phyloP scores from a whole-genome alignment of 2,797 vertebrate species.

The Sandelia bainsii region DNA sequence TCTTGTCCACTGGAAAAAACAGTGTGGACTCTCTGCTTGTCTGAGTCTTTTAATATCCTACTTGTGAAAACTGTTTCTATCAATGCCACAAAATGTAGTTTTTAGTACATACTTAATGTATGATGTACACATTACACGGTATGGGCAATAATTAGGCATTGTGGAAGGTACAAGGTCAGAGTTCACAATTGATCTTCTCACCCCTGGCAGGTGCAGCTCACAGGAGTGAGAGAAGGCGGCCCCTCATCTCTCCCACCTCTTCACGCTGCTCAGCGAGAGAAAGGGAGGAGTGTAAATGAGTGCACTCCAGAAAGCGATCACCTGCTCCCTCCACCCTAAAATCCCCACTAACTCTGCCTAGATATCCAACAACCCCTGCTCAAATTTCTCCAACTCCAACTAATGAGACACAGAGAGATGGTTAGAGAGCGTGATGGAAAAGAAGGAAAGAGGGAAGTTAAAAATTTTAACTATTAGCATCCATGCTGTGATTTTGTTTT shows the following conservation, averaged over 20 bases:
- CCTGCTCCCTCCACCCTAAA: constrained; percentile 86
- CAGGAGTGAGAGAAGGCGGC: constrained; percentile 83
- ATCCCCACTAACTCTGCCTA: constrained; percentile 73
- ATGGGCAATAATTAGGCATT: constrained; percentile 63
- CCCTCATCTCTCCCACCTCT: constrained; percentile 87
- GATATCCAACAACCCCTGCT: constrained; percentile 69
- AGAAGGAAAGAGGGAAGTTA: constrained; percentile 39
- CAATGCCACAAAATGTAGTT: constrained; percentile 16
- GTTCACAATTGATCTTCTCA: constrained; percentile 81
- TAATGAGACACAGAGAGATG: constrained; percentile 51
- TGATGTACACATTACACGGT: constrained; percentile 72
- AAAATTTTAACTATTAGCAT: constrained; percentile 63
- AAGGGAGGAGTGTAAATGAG: constrained; percentile 88
- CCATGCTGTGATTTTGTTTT: constrained; percentile 55
- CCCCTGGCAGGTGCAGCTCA: constrained; percentile 86
- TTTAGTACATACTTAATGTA: constrained; percentile 34
- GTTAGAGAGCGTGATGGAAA: constrained; percentile 25
- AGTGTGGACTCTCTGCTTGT: neutral
- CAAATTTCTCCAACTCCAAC: constrained; percentile 59
- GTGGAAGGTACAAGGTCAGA: constrained; percentile 81
- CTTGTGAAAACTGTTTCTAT: neutral
- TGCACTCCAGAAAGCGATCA: constrained; percentile 88
- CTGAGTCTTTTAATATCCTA: constrained; percentile 12
- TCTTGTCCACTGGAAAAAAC: neutral
- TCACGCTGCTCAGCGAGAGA: constrained; percentile 87